A percentile compares a stretch with the other conserved stretches of the same genome.
phyloP scores from a whole-genome alignment of 2,797 vertebrate genomes.

The Acanthurus tractus region DNA sequence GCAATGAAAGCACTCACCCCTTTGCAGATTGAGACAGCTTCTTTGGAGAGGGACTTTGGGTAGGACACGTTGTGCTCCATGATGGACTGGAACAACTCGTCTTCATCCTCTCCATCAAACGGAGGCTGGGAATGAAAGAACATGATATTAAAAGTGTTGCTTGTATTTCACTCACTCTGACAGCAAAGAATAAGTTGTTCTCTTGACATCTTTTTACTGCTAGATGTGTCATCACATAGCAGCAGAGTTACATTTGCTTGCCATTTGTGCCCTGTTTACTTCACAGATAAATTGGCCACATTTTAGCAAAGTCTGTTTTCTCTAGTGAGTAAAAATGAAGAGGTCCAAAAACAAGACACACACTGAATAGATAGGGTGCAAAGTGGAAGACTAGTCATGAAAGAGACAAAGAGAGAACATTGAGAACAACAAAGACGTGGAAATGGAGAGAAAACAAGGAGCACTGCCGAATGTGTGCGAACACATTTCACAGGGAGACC shows the following conservation, averaged over 20 bases:
- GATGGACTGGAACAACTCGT: slow-evolving; percentile 98
- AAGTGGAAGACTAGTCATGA: neutral
- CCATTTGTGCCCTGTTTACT: too few relatives aligned
- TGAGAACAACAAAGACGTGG: too few relatives aligned
- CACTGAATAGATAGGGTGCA: neutral
- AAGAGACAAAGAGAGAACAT: slow-evolving; percentile 7
- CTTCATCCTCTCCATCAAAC: slow-evolving; percentile 97
- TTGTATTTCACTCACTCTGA: neutral
- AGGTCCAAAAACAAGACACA: slow-evolving; percentile 1
- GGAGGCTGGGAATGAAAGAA: slow-evolving; percentile 87
- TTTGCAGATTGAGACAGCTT: slow-evolving; percentile 98
- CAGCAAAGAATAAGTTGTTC: neutral
- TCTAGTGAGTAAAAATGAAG: slow-evolving; percentile 2
- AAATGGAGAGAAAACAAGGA: neutral
- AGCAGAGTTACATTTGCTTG: too few relatives aligned
- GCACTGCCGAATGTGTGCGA: slow-evolving; percentile 7
- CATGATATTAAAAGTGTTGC: neutral
- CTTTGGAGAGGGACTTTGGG: slow-evolving; percentile 97
- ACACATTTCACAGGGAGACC: slow-evolving; percentile 40
- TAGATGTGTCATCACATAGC: too few relatives aligned
- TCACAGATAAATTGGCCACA: neutral
- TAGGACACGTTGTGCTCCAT: slow-evolving; percentile 99
- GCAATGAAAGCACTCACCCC: slow-evolving; percentile 88
- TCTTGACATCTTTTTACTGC: neutral
- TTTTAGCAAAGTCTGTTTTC: neutral